Evolutionary conservation across 2,888 invertebrate species (phyloP), one percentile per base, ranked within the genome.

Genomic region (Serrognathus titanus): DNA sequence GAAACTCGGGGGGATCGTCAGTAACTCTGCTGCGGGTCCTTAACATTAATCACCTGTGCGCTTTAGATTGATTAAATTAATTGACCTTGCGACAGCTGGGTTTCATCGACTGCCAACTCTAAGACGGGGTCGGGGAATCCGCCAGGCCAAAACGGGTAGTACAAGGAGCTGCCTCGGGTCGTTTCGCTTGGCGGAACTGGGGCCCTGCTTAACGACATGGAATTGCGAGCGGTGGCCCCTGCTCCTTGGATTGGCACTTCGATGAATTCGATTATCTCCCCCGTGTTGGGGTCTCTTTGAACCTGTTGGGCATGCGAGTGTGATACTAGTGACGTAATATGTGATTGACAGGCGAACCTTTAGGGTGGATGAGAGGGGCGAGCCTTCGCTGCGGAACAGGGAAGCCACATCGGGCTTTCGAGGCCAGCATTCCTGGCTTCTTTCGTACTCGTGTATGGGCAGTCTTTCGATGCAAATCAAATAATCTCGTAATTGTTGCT

Each of bases 61-160:
- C 1, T 13, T 40, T 7, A 11, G 8, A 4, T 40, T 1, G 9
- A 31, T 31, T 31, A 31, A 6, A 31, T 31, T 5, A 6, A 31
- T 31, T 31, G 24, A 31, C 24, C 24, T 31, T 31, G 24, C 1
- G 24, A 31, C 6, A 31, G 24, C 24, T 31, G 6, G 24, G 24
- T 31, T 31, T 31, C 24, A 3, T 31, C 24, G 24, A 31, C 24
- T 31, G 83, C 81, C 48, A 83, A 79, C 60, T 85, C 82, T n/a
- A 62, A 53, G 9, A 64, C 58, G 35, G 79, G 79, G 59, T 80
- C 76, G 16, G 81, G 79, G 73, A 92, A 89, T 2, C 92, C 90
- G 47, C 92, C 94, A 1, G 95, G 95, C 83, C 92, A 86, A 74
- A 96, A 96, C 0, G 93, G 94, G 71, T 86, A 88, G 73, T 91